Percentiles rank a stretch among this genome's conserved stretches.
Evolutionary conservation across 2,888 invertebrate genomes (phyloP).

Genomic region (Agrotis segetum): DNA sequence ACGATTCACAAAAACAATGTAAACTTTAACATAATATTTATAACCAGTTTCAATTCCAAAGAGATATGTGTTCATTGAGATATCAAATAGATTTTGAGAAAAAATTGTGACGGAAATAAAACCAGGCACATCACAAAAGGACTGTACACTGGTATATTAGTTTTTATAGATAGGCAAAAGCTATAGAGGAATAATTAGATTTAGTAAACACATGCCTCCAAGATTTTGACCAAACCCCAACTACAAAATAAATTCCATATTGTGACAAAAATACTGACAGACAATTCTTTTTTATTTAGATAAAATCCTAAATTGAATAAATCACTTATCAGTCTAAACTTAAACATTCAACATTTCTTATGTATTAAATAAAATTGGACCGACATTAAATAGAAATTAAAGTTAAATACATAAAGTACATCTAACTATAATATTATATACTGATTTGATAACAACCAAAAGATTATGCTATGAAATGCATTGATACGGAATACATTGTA

Average conservation of each 20-base stretch:
- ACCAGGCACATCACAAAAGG: constrained; percentile 18
- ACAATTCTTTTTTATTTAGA: constrained; percentile 22
- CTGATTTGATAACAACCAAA: constrained; percentile 62
- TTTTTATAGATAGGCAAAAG: not conserved
- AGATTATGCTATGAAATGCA: constrained; percentile 66
- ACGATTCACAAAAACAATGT: constrained; percentile 51
- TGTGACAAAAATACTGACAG: constrained; percentile 50
- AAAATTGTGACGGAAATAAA: constrained; percentile 3
- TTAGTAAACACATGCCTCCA: not conserved
- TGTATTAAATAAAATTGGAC: constrained; percentile 84
- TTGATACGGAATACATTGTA: constrained; percentile 55
- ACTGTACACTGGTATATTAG: not conserved
- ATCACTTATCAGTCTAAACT: constrained; percentile 76
- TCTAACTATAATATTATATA: constrained; percentile 56
- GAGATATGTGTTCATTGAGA: constrained; percentile 48
- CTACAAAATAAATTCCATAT: constrained; percentile 21
- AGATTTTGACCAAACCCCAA: constrained; percentile 14
- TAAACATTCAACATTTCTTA: constrained; percentile 67
- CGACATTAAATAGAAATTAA: constrained; percentile 67
- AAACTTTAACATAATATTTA: constrained; percentile 39
- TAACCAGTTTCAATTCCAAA: constrained; percentile 44
- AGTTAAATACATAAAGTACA: constrained; percentile 62
- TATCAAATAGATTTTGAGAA: constrained; percentile 23
- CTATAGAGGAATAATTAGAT: not conserved
- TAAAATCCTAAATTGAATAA: constrained; percentile 61